Evolutionary conservation across 1,140 invertebrate species (phyloP).

Genomic region (Trichonephila clavata): DNA sequence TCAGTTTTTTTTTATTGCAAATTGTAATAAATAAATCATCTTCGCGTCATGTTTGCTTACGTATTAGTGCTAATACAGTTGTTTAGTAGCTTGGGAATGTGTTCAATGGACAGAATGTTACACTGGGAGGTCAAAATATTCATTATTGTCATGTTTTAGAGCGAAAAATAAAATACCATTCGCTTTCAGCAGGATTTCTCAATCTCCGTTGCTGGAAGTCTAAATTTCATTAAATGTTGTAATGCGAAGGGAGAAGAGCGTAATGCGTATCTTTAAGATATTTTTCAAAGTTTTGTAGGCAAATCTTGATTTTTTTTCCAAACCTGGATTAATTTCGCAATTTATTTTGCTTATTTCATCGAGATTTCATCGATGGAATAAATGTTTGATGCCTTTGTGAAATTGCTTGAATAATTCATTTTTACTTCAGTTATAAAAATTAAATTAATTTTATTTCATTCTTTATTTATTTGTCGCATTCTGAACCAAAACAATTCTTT

Average conservation of each 20-base stretch:
- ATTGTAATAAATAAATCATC: conserved; percentile 2
- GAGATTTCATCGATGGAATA: too few relatives aligned
- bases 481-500: too few relatives aligned
- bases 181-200: not conserved
- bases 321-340: too few relatives aligned
- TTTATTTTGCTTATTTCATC: too few relatives aligned
- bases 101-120: not conserved
- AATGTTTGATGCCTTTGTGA: too few relatives aligned
- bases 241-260: not conserved
- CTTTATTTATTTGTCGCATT: too few relatives aligned
- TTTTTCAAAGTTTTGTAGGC: not conserved
- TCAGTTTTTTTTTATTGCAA: not conserved
- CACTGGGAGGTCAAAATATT: not conserved
- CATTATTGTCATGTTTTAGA: too few relatives aligned
- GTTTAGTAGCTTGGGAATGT: not conserved
- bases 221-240: not conserved
- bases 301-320: too few relatives aligned
- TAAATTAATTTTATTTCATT: too few relatives aligned
- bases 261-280: not conserved
- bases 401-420: too few relatives aligned
- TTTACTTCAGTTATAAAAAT: too few relatives aligned
- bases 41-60: not conserved
- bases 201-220: not conserved
- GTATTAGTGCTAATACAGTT: conserved; percentile 6
- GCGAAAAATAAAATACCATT: not conserved